Evolutionary conservation across 1,140 invertebrate genomes (phyloP).

Genomic region (Heliconius himera): DNA sequence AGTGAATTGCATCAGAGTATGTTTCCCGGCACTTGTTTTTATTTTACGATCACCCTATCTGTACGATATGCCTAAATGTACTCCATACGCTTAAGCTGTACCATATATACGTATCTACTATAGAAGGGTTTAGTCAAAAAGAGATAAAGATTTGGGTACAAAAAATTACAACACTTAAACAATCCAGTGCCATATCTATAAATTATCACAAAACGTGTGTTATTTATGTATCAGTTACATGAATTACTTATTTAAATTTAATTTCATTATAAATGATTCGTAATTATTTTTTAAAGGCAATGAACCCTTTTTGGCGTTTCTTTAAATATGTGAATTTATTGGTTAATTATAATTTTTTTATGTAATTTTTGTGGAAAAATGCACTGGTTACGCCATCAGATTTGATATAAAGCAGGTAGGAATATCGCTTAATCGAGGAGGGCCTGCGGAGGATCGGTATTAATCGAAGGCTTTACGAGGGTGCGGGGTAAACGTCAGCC

Average conservation of each 20-base stretch:
- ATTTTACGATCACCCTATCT: slow-evolving; percentile 64
- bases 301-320: not conserved
- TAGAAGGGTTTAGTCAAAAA: slow-evolving; percentile 14
- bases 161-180: not conserved
- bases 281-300: slow-evolving; percentile 7
- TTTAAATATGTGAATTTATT: not conserved
- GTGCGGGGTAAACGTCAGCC: slow-evolving; percentile 47
- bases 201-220: not conserved
- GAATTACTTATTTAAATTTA: not conserved
- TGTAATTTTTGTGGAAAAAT: slow-evolving; percentile 17
- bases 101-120: slow-evolving; percentile 1
- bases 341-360: slow-evolving; percentile 18
- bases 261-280: slow-evolving; percentile 2
- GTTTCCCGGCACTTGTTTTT: slow-evolving; percentile 52
- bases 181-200: not conserved
- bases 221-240: not conserved
- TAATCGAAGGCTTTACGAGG: slow-evolving; percentile 75
- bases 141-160: not conserved
- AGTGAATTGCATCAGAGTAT: slow-evolving; percentile 40
- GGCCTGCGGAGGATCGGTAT: slow-evolving; percentile 59
- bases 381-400: slow-evolving; percentile 32
- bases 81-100: slow-evolving; percentile 59
- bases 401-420: slow-evolving; percentile 53
- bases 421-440: slow-evolving; percentile 73
- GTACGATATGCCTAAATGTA: slow-evolving; percentile 59